A percentile compares a stretch with the other conserved stretches of the same genome.
Conservation (phyloP, 1,140 invertebrate genomes). For the Drosophila insularis region DNA sequence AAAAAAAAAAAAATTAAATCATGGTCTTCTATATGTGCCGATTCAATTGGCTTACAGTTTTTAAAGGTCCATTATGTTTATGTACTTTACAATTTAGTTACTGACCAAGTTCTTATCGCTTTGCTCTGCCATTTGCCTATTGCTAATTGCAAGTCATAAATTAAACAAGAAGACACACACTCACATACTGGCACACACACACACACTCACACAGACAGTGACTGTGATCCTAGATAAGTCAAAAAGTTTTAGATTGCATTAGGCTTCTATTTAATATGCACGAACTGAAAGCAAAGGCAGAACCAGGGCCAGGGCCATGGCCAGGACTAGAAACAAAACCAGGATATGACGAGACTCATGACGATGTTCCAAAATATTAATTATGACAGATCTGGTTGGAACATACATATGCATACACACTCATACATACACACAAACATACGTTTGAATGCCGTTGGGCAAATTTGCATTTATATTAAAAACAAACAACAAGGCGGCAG, state of each 20-base stretch:
- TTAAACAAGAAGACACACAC: constrained; percentile 34
- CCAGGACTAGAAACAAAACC: not conserved
- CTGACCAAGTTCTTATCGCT: constrained; percentile 16
- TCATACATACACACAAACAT: constrained; percentile 38
- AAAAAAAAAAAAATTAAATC: no score
- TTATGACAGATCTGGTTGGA: constrained; percentile 63
- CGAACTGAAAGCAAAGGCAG: constrained; percentile 40
- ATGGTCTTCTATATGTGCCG: not conserved
- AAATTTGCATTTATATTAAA: constrained; percentile 81
- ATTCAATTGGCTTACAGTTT: not conserved
- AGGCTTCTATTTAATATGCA: constrained; percentile 70
- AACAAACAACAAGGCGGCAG: constrained; percentile 66
- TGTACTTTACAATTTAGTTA: not conserved
- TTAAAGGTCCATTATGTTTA: not conserved
- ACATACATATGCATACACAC: not conserved
- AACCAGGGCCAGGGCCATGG: constrained; percentile 22
- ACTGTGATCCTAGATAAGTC: constrained; percentile 29
- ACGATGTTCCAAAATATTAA: constrained; percentile 75
- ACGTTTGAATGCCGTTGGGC: constrained; percentile 58
- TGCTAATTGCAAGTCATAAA: constrained; percentile 76
- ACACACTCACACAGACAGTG: constrained; percentile 9
- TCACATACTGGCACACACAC: constrained; percentile 5
- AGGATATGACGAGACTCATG: constrained; percentile 32
- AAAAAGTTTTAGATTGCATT: constrained; percentile 72
- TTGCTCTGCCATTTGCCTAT: constrained; percentile 68